Conservation (phyloP, 2,888 invertebrate species). For the Dryadula phaetusa region DNA sequence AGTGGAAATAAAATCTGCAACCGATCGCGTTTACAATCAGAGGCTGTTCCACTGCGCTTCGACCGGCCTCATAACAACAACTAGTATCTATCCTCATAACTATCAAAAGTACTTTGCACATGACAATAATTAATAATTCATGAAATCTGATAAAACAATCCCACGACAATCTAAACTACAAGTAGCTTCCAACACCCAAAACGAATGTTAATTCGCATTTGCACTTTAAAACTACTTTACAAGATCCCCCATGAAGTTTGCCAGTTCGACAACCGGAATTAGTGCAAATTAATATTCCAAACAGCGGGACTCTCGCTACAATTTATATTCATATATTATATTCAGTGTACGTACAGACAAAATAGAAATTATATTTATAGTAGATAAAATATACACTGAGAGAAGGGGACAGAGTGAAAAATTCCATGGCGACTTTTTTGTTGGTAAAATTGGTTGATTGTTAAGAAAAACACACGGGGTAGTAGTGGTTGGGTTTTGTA, state of each 20-base stretch:
- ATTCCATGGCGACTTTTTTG: constrained; percentile 43
- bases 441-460: constrained; percentile 65
- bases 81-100: too few species aligned
- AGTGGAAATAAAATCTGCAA: too few species aligned
- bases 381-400: constrained; percentile 45
- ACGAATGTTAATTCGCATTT: constrained; percentile 47
- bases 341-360: constrained; percentile 65
- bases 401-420: constrained; percentile 48
- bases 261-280: constrained; percentile 70
- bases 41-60: too few species aligned
- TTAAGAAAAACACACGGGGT: constrained; percentile 82
- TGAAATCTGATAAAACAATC: constrained; percentile 22
- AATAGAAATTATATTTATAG: constrained; percentile 45
- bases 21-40: too few species aligned
- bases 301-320: constrained; percentile 68
- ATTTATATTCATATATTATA: constrained; percentile 74
- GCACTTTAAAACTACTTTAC: constrained; percentile 44
- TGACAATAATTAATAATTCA: background rate
- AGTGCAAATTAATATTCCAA: constrained; percentile 68
- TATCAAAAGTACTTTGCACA: background rate
- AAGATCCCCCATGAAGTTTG: constrained; percentile 61
- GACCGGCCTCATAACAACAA: too few species aligned
- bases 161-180: constrained; percentile 38
- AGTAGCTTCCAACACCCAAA: constrained; percentile 29
- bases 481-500: constrained; percentile 69